Evolutionary conservation across 2,113 vertebrate species (phyloP).

Genomic region (Peucedramus taeniatus): DNA sequence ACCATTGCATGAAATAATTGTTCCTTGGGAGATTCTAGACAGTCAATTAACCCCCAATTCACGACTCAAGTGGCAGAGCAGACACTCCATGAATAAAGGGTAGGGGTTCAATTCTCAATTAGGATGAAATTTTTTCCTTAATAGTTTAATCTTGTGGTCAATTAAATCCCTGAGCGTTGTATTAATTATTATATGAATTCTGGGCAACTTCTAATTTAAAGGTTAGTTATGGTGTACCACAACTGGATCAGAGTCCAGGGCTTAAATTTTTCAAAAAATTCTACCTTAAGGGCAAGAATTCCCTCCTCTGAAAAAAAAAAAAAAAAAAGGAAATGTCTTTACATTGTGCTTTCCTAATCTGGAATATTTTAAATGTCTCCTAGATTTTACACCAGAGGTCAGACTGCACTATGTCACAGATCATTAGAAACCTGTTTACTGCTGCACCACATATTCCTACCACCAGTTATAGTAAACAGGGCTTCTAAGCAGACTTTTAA

Average conservation of each 20-base stretch:
- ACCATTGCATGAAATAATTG: slow-evolving; percentile 51
- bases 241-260: background rate
- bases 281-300: background rate
- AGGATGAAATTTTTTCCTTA: slow-evolving; percentile 35
- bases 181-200: slow-evolving; percentile 51
- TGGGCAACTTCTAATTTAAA: slow-evolving; percentile 13
- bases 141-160: slow-evolving; percentile 48
- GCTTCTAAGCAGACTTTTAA: background rate
- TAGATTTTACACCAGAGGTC: background rate
- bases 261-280: background rate
- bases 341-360: background rate
- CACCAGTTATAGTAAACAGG: background rate
- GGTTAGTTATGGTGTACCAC: background rate
- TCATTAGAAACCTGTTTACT: background rate
- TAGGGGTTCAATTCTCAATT: slow-evolving; percentile 46
- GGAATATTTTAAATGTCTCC: background rate
- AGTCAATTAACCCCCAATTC: slow-evolving; percentile 61
- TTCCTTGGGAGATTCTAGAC: slow-evolving; percentile 35
- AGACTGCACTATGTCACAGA: background rate
- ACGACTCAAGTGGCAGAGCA: slow-evolving; percentile 37
- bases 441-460: background rate
- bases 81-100: slow-evolving; percentile 35
- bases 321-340: background rate
- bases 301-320: background rate
- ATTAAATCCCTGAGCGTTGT: slow-evolving; percentile 9